These are phyloP conservation scores for Doryteuthis pealeii DNA, from an alignment of 1,140 invertebrate genomes.

Conservation along the genomic window DNA sequence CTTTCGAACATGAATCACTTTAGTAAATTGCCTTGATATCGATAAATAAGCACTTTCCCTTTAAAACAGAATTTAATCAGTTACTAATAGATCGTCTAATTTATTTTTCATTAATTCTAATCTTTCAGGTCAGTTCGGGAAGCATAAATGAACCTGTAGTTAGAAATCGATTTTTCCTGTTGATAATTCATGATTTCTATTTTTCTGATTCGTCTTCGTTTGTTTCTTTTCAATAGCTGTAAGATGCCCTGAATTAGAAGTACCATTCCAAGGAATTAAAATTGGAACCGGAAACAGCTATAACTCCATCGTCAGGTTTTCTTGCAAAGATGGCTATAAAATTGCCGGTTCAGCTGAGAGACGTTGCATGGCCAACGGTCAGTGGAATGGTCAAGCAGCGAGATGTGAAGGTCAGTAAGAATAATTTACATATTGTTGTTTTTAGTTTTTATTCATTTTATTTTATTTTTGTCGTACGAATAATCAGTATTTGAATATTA, in stretches of 20 bases:
- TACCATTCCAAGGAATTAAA: conserved; percentile 86
- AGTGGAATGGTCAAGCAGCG: conserved; percentile 86
- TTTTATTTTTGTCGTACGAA: not conserved
- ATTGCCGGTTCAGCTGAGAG: conserved; percentile 84
- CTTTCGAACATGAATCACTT: no score
- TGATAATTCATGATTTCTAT: no score
- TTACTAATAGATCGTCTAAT: no score
- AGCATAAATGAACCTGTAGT: no score
- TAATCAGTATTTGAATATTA: not conserved
- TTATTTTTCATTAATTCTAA: no score
- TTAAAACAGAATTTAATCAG: no score
- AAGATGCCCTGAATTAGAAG: conserved; percentile 82
- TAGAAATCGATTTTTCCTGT: no score
- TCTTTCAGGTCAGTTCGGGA: no score
- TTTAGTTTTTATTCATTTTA: not conserved
- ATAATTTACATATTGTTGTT: not conserved
- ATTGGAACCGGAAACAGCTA: conserved; percentile 90
- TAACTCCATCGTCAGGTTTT: conserved; percentile 89
- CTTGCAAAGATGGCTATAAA: conserved; percentile 88
- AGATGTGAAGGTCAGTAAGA: conserved; percentile 78
- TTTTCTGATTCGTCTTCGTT: not conserved
- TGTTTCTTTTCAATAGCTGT: conserved; percentile 68
- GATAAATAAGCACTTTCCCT: no score
- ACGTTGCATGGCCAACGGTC: conserved; percentile 87
- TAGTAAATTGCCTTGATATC: no score